phyloP scores from a whole-genome alignment of 2,113 vertebrate species.

The Gambusia holbrooki region DNA sequence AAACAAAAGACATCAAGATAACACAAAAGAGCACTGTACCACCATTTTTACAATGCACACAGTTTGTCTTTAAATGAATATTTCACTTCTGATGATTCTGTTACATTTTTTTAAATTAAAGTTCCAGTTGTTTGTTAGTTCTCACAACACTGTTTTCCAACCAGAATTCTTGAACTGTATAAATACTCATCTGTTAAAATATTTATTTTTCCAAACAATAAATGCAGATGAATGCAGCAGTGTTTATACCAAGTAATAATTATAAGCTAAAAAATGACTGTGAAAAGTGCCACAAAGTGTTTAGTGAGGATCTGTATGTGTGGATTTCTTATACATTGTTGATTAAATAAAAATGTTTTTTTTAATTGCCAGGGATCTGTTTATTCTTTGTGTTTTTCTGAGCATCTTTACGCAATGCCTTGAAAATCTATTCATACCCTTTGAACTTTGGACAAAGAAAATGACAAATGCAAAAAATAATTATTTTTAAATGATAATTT shows the following conservation, averaged over 20 bases:
- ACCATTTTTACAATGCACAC: not conserved
- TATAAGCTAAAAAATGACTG: not conserved
- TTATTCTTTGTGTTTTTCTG: not conserved
- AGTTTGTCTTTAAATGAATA: not conserved
- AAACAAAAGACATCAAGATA: not conserved
- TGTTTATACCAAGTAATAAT: constrained; percentile 8
- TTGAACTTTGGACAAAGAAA: no score
- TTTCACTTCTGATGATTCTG: constrained; percentile 3
- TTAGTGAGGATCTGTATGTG: constrained; percentile 11
- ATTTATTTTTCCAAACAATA: not conserved
- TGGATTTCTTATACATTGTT: constrained; percentile 1
- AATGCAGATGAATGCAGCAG: not conserved
- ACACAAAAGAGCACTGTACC: not conserved
- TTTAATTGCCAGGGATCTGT: not conserved
- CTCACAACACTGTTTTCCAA: not conserved
- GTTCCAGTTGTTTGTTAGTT: not conserved
- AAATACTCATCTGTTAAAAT: not conserved
- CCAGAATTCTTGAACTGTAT: not conserved
- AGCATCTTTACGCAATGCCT: not conserved
- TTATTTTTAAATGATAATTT: no score
- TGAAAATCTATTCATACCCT: not conserved
- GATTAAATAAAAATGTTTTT: constrained; percentile 18
- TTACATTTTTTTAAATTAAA: not conserved
- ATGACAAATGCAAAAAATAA: no score
- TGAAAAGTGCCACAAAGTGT: not conserved